Conservation (phyloP, 2,797 vertebrate species). For the Phalloptychus januarius region DNA sequence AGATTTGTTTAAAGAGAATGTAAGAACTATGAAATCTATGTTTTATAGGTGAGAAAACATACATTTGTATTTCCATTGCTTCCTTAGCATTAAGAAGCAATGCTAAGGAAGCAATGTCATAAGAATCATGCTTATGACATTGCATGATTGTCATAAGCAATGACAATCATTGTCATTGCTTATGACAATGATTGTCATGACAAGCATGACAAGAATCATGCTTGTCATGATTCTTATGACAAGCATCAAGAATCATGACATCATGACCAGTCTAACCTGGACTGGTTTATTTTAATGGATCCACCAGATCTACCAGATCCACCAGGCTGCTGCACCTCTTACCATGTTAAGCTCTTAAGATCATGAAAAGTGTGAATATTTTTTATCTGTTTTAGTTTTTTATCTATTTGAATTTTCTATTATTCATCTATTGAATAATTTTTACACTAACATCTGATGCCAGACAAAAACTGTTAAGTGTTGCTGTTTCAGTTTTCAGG, state of each 20-base stretch:
- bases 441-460: background rate
- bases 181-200: too few relatives aligned
- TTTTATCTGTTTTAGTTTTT: background rate
- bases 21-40: background rate
- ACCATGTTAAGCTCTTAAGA: background rate
- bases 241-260: background rate
- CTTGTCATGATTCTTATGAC: too few relatives aligned
- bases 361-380: background rate
- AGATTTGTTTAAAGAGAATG: background rate
- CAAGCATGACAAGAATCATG: too few relatives aligned
- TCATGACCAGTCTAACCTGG: background rate
- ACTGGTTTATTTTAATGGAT: background rate
- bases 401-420: background rate
- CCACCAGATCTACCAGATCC: background rate
- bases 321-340: background rate
- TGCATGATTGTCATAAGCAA: too few relatives aligned
- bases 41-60: background rate
- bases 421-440: background rate
- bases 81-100: background rate
- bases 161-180: too few relatives aligned
- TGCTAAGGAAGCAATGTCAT: too few relatives aligned
- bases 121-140: too few relatives aligned
- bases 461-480: background rate
- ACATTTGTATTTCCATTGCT: background rate
- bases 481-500: background rate